phyloP scores from a whole-genome alignment of 2,113 vertebrate species.

The Saimiri boliviensis region DNA sequence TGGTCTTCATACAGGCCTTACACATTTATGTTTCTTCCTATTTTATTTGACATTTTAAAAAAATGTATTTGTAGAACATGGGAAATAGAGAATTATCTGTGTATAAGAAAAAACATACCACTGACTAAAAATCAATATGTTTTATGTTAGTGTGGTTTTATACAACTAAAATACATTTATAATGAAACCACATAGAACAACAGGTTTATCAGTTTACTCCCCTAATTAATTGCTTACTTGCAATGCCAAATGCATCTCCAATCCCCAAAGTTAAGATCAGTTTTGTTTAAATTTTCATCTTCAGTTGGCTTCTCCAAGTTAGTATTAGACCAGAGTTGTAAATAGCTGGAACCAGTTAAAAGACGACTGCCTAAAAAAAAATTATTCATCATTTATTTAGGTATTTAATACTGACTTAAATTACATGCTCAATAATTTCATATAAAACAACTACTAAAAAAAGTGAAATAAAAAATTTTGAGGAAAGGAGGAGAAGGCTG shows the following conservation, averaged over 20 bases:
- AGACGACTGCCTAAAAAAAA: constrained; percentile 89
- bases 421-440: constrained; percentile 7
- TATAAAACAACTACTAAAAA: neutral
- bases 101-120: neutral
- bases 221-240: constrained; percentile 88
- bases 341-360: constrained; percentile 91
- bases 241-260: constrained; percentile 97
- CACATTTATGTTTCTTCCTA: neutral
- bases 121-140: neutral
- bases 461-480: neutral
- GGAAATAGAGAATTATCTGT: neutral
- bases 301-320: constrained; percentile 78
- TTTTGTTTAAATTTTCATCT: constrained; percentile 76
- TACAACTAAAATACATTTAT: constrained; percentile 13
- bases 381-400: constrained; percentile 39
- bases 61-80: neutral
- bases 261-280: constrained; percentile 77
- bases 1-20: neutral
- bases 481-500: neutral
- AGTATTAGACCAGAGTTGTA: constrained; percentile 93
- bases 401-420: constrained; percentile 42
- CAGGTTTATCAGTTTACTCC: neutral
- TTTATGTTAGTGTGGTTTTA: neutral
- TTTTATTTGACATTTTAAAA: constrained; percentile 5
- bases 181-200: neutral